These are phyloP conservation scores for Erythrolamprus reginae DNA, from an alignment of 2,113 vertebrate species.

Conservation along the genomic window DNA sequence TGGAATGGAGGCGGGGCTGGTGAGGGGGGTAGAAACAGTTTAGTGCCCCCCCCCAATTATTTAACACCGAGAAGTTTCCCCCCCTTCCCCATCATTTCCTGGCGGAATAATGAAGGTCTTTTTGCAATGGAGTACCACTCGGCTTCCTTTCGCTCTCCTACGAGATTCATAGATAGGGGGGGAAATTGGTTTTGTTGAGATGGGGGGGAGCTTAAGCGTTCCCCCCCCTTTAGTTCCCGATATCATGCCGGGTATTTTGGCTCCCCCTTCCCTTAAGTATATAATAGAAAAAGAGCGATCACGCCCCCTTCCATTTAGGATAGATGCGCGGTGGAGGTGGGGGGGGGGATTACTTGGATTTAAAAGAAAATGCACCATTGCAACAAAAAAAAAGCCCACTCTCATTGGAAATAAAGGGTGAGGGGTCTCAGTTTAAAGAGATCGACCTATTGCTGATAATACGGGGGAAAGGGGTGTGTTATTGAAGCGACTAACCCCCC, in stretches of 20 bases:
- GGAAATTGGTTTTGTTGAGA: background rate
- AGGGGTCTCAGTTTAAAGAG: background rate
- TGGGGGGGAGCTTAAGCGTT: background rate
- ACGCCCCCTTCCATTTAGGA: background rate
- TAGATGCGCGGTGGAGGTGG: too few species aligned
- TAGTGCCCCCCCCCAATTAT: background rate
- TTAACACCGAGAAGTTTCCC: too few species aligned
- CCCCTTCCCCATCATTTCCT: background rate
- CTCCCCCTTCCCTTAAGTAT: background rate
- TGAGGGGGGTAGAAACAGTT: too few species aligned
- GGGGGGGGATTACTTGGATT: background rate
- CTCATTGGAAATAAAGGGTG: background rate
- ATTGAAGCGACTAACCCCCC: too few species aligned
- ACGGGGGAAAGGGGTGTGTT: too few species aligned
- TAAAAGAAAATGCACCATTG: background rate
- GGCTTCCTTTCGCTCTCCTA: background rate
- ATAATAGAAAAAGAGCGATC: background rate
- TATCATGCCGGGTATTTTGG: background rate
- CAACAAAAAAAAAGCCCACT: too few species aligned
- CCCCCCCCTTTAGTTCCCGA: background rate
- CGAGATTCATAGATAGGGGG: background rate
- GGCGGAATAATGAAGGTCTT: background rate
- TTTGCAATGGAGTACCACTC: background rate
- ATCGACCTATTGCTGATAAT: background rate
- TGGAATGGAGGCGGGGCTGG: background rate